Base-by-base conservation (phyloP, 1,140 invertebrate species). In the Drosophila athabasca region DNA sequence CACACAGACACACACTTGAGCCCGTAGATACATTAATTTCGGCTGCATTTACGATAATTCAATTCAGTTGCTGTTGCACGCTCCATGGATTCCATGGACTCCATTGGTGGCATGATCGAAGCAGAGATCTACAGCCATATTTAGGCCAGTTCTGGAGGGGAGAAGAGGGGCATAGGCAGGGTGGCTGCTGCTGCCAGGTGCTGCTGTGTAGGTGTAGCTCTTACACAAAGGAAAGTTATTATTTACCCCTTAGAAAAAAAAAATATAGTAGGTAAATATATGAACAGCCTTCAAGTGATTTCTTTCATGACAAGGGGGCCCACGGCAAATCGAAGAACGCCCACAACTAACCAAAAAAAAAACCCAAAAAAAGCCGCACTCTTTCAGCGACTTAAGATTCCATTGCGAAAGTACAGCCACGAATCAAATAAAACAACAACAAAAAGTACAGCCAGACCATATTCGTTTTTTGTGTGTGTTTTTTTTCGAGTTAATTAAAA, bases 401-500 rank as follows among this genome's bases (percentile, higher is more conserved):
- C 44, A 62, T 49, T 52, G 15, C 50, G 54, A 67, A 64, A 59
- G 59, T 62, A 52, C 50, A 51, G 51, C 41, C 49, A 31, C 49
- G 39, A 59, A 62, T 61, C 43, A 53, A 55, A 68, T 22, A 66
- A 60, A 51, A 57, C 11, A 31, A 22, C 44, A 49, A 45, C 41
- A 52, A 52, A 31, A 53, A 77, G 59, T 50, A 17, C 41, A 62
- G 54, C 53, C 65, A 45, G 24, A 70, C 59, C 71, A 74, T 75
- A 74, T 74, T 53, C 52, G 26, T 61, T 68, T 67, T 66, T 61
- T 61, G 54, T 71, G 55, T 68, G 73, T 80, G 72, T 11, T 35
- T 11, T 35, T 35, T 1, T 39, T 3, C 11, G 71, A 62, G 83
- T 88, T 83, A 87, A 87, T 88, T 87, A 87, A 88, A 79, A 87